phyloP scores from a whole-genome alignment of 1,140 invertebrate genomes.

The Scylla paramamosain region DNA sequence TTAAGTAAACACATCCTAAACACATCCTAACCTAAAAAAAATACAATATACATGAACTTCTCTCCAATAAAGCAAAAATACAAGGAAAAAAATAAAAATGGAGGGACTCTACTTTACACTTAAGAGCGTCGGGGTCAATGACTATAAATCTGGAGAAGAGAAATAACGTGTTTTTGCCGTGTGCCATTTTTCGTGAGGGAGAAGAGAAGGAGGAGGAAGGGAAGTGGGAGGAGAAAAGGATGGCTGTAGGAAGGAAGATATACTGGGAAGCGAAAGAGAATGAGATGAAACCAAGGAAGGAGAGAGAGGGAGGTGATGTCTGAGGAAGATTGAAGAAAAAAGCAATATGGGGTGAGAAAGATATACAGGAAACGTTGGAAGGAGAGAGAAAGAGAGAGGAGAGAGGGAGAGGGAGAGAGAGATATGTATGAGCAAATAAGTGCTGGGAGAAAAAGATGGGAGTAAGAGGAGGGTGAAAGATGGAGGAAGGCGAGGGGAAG shows the following conservation, averaged over 20 bases:
- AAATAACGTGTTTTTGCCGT: background rate
- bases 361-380: background rate
- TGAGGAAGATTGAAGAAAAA: background rate
- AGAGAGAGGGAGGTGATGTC: background rate
- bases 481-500: too few species aligned
- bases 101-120: background rate
- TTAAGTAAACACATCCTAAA: too few species aligned
- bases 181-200: background rate
- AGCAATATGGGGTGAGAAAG: background rate
- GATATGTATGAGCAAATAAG: too few species aligned
- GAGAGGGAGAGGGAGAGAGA: too few species aligned
- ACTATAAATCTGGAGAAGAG: conserved; percentile 11
- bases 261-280: background rate
- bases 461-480: too few species aligned
- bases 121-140: background rate
- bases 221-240: background rate
- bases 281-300: background rate
- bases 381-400: too few species aligned
- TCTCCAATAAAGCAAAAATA: too few species aligned
- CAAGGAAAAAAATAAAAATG: background rate
- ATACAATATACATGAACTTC: too few species aligned
- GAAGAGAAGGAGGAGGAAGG: background rate
- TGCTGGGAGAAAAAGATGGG: too few species aligned
- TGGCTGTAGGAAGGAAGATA: background rate
- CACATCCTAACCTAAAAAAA: too few species aligned